These are phyloP conservation scores for Chaitophorus viminalis DNA, from an alignment of 2,888 invertebrate genomes.

Conservation along the genomic window DNA sequence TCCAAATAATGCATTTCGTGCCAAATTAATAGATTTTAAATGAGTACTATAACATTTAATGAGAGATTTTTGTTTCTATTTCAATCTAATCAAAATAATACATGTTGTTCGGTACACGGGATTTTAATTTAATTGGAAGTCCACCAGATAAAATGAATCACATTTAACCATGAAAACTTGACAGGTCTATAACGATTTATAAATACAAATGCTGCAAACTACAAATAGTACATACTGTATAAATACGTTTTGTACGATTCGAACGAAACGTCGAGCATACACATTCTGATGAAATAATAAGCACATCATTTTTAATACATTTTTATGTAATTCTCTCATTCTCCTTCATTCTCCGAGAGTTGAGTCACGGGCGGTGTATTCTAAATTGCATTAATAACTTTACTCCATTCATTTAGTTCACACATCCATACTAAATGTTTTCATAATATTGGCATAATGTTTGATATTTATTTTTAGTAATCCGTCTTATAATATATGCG, in stretches of 20 bases:
- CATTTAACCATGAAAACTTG: slow-evolving; percentile 15
- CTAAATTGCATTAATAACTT: background rate
- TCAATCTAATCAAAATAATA: slow-evolving; percentile 9
- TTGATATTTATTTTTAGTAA: background rate
- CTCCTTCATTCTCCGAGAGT: background rate
- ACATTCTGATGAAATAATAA: too few relatives aligned
- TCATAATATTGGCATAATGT: background rate
- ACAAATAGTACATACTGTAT: background rate
- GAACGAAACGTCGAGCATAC: too few relatives aligned
- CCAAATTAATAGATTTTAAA: slow-evolving; percentile 43
- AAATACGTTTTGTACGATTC: background rate
- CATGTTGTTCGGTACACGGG: background rate
- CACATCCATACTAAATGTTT: background rate
- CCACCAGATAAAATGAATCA: background rate
- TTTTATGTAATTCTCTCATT: background rate
- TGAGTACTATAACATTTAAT: background rate
- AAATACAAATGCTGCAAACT: background rate
- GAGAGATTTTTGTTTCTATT: slow-evolving; percentile 18
- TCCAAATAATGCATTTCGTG: background rate
- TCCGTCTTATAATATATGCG: background rate
- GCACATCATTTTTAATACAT: too few relatives aligned
- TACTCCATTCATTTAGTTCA: background rate
- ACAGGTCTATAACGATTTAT: slow-evolving; percentile 13
- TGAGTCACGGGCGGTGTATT: background rate
- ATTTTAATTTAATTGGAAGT: background rate